Base-by-base conservation (phyloP, 2,113 vertebrate genomes). In the Okapia johnstoni region DNA sequence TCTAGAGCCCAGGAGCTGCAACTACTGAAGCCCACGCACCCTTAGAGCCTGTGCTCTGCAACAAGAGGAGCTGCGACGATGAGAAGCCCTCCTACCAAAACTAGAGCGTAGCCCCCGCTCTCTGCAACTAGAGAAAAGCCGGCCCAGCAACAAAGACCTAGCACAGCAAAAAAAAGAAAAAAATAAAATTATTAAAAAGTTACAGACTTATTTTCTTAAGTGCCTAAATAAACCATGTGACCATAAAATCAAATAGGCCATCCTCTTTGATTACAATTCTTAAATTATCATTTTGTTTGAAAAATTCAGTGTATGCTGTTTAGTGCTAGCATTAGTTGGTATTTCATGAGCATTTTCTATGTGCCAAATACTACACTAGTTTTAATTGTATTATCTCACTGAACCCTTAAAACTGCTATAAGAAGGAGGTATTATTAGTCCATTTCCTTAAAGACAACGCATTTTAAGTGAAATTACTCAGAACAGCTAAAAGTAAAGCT, bases 401-500 rank as follows among this genome's bases (percentile, higher is more conserved):
- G 73, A 80, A 85, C 52, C 9, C 55, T 88, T 93, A 66, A 57
- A 88, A 60, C 7, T 87, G 48, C 33, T 86, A 26, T 70, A 83
- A 90, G 46, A 84, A 96, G 30, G 11, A 55, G 25, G 4, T 48
- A 52, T 73, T 76, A n/a, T 52, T 93, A 88, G 25, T 60, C 66
- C 43, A 0, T 77, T 85, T 77, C 40, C 94, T 90, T 95, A 90
- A 94, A 88, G 33, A 55, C 14, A 95, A 23, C 10, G 33, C 5
- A 57, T 50, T 4, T 58, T 83, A 90, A 76, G 5, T 48, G 28
- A 91, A 85, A 60, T 95, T 79, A 80, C n/a, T 61, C 60, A 92
- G 48, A 66, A 81, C 77, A 83, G 57, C 43, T 89, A 61, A 73
- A 90, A 95, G 83, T 55, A 73, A 86, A 95, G 54, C 70, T 60